phyloP scores from a whole-genome alignment of 2,113 vertebrate species.

The Mustela nigripes region DNA sequence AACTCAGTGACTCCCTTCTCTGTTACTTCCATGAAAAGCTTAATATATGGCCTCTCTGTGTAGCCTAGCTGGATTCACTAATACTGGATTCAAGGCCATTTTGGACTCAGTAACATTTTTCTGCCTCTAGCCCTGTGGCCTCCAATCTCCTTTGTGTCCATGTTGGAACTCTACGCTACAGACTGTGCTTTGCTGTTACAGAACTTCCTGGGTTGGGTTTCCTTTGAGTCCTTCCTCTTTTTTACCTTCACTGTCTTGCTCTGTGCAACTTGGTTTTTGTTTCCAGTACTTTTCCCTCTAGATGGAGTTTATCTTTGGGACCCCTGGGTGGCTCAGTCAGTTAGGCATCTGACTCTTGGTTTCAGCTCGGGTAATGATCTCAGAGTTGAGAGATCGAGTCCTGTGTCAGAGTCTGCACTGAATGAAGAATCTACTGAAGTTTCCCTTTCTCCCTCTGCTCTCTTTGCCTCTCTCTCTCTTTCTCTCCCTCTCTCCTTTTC shows the following conservation, averaged over 20 bases:
- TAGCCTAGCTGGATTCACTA: background rate
- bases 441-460: background rate
- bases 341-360: background rate
- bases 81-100: background rate
- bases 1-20: background rate
- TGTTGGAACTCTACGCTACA: background rate
- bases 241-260: background rate
- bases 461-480: background rate
- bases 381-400: background rate
- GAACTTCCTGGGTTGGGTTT: background rate
- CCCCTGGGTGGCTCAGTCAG: background rate
- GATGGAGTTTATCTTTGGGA: background rate
- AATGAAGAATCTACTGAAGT: background rate
- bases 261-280: background rate
- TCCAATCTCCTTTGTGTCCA: background rate
- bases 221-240: background rate
- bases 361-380: background rate
- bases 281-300: background rate
- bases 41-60: background rate
- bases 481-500: background rate
- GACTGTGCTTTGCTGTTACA: background rate
- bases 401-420: background rate
- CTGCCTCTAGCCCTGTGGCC: background rate
- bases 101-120: background rate
- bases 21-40: background rate